Conservation (phyloP, 2,113 vertebrate genomes). For the Phycodurus eques region DNA sequence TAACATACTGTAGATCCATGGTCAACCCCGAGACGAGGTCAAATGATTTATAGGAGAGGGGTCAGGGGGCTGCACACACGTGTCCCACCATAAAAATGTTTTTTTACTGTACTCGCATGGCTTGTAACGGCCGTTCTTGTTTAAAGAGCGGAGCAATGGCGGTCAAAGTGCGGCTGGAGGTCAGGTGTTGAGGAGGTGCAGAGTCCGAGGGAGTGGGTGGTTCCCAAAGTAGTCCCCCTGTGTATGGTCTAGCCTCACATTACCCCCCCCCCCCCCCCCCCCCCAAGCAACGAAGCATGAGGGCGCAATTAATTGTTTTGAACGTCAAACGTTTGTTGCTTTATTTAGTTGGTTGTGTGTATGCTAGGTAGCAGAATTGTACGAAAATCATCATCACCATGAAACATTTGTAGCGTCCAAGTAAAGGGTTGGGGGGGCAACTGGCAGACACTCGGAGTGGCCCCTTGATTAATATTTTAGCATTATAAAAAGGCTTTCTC, state of each 20-base stretch:
- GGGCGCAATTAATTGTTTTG: not conserved
- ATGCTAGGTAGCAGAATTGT: not conserved
- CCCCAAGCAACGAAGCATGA: not conserved
- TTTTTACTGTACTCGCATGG: constrained; percentile 63
- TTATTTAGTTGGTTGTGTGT: not conserved
- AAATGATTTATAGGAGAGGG: constrained; percentile 70
- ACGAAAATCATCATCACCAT: not conserved
- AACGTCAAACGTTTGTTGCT: not conserved
- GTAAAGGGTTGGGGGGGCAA: too few relatives aligned
- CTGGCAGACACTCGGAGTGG: too few relatives aligned
- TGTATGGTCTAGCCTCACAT: not conserved
- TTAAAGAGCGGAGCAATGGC: constrained; percentile 67
- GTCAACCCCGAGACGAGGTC: constrained; percentile 68
- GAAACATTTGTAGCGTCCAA: not conserved
- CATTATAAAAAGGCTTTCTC: too few relatives aligned
- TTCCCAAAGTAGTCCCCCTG: not conserved
- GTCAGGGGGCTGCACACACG: constrained; percentile 10
- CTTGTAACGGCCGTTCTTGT: constrained; percentile 66
- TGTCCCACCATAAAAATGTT: constrained; percentile 37
- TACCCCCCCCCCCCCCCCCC: not conserved
- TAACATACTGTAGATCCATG: constrained; percentile 51
- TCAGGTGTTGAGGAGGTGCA: constrained; percentile 66
- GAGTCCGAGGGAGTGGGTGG: constrained; percentile 50
- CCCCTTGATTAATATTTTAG: too few relatives aligned
- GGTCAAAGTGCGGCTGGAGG: constrained; percentile 53